Evolutionary conservation across 53 echinoderm and acorn worm genomes (phyloP).

Genomic region (Pentamera pediparva): DNA sequence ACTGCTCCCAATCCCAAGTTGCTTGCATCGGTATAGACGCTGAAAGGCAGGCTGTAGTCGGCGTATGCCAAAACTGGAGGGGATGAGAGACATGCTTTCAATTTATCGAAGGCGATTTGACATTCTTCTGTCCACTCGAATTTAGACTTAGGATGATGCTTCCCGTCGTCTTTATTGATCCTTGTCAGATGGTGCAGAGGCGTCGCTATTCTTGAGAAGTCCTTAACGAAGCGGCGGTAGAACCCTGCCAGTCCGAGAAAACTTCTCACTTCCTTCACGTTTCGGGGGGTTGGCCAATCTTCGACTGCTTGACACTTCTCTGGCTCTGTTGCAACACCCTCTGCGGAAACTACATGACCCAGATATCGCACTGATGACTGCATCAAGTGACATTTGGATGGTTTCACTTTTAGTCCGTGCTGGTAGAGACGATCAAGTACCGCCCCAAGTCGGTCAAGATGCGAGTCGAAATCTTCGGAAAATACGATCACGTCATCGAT

Average conservation of each 20-base stretch:
- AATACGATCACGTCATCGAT: slow-evolving; percentile 44
- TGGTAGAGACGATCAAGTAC: background rate
- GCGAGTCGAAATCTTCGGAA: slow-evolving; percentile 18
- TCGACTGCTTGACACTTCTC: slow-evolving; percentile 19
- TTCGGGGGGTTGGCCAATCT: slow-evolving; percentile 41
- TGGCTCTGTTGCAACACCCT: background rate
- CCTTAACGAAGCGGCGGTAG: slow-evolving; percentile 40
- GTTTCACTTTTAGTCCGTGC: slow-evolving; percentile 32
- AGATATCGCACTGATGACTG: background rate
- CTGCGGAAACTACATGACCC: background rate
- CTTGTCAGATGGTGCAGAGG: slow-evolving; percentile 19
- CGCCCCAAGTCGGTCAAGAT: background rate
- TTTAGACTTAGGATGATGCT: background rate
- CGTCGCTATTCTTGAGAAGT: slow-evolving; percentile 47
- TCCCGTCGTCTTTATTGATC: background rate
- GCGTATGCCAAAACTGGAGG: background rate
- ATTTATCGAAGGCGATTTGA: background rate
- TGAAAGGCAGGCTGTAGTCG: background rate
- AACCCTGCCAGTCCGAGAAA: slow-evolving; percentile 56
- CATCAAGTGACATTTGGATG: background rate
- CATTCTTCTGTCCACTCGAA: background rate
- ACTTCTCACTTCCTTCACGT: slow-evolving; percentile 32
- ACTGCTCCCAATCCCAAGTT: no score
- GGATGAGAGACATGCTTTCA: background rate
- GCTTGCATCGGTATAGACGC: slow-evolving; percentile 32